Percentiles rank a stretch among this genome's conserved stretches.
phyloP scores from a whole-genome alignment of 2,888 invertebrate genomes.

The Aleiodes testaceus region DNA sequence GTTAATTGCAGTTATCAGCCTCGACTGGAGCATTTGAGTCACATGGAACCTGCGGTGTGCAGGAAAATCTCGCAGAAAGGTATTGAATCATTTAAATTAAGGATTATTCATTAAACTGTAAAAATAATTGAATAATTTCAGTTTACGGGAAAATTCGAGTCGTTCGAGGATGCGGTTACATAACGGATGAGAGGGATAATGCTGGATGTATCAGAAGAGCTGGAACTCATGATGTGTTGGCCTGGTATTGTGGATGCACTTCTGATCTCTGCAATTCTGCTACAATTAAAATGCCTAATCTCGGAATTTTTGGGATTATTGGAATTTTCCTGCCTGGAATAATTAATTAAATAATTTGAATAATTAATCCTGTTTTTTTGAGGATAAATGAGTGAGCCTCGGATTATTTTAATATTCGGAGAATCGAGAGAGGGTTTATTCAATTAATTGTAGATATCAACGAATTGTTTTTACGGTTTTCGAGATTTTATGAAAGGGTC shows the following conservation, averaged over 20 bases:
- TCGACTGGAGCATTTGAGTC: conserved; percentile 80
- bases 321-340: not conserved
- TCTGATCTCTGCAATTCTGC: conserved; percentile 84
- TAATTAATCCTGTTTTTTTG: too few relatives aligned
- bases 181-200: conserved; percentile 78
- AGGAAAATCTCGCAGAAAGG: conserved; percentile 88
- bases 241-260: conserved; percentile 86
- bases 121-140: conserved; percentile 70
- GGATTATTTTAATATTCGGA: too few relatives aligned
- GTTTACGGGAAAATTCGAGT: conserved; percentile 84
- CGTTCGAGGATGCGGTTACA: conserved; percentile 87
- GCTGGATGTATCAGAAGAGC: conserved; percentile 80
- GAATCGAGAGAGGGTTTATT: too few relatives aligned
- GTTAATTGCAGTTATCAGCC: conserved; percentile 87
- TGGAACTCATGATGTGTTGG: conserved; percentile 84
- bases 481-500: too few relatives aligned
- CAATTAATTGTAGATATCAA: too few relatives aligned
- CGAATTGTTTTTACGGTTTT: too few relatives aligned
- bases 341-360: not conserved
- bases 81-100: too few relatives aligned
- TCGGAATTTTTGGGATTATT: conserved; percentile 1
- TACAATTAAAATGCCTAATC: not conserved
- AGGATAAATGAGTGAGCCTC: too few relatives aligned
- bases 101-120: not conserved
- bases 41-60: conserved; percentile 81